Percentiles rank a stretch among this genome's conserved stretches.
Evolutionary conservation across 2,797 vertebrate genomes (phyloP).

Genomic region (Tadarida brasiliensis): DNA sequence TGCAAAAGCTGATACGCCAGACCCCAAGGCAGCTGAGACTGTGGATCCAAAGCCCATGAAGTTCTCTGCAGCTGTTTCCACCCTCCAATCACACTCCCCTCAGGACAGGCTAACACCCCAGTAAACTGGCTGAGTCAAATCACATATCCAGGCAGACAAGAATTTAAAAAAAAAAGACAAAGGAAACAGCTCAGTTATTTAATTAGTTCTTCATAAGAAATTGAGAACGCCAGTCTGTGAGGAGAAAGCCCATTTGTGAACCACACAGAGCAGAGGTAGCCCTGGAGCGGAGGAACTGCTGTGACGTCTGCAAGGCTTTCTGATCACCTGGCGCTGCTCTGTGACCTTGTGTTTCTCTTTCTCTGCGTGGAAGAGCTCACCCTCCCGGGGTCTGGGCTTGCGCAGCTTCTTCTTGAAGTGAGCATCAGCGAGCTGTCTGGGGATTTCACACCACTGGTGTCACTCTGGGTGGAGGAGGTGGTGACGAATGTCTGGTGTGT

Average conservation of each 20-base stretch:
- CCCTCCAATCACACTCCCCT: neutral
- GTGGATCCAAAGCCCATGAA: neutral
- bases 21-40: neutral
- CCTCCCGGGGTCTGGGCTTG: neutral
- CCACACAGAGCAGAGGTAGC: slow-evolving; percentile 90
- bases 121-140: neutral
- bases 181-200: neutral
- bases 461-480: neutral
- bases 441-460: neutral
- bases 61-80: neutral
- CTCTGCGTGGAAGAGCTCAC: neutral
- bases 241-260: neutral
- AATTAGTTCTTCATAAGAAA: neutral
- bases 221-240: neutral
- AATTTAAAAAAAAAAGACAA: neutral
- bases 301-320: slow-evolving; percentile 94
- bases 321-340: slow-evolving; percentile 96
- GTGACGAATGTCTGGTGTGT: neutral
- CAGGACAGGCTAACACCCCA: neutral
- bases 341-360: slow-evolving; percentile 91
- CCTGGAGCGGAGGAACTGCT: slow-evolving; percentile 85
- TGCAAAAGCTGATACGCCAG: slow-evolving; percentile 61
- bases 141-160: no score
- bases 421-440: neutral
- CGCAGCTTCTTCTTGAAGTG: neutral